A percentile compares a stretch with the other conserved stretches of the same genome.
These are phyloP conservation scores for Todus mexicanus DNA, from an alignment of 2,797 vertebrate genomes.

Conservation along the genomic window DNA sequence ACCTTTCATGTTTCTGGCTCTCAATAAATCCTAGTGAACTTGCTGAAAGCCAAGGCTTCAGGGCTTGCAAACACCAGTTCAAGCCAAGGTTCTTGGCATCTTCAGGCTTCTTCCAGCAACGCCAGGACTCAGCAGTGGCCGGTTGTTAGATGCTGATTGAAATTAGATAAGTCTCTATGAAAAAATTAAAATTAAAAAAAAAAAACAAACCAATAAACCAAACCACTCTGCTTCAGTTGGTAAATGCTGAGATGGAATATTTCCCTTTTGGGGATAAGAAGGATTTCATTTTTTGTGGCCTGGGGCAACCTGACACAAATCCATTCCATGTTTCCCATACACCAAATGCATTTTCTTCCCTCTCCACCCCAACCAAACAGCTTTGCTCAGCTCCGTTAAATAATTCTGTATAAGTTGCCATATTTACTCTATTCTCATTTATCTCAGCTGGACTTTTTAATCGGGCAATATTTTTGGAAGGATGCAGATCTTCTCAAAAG, in stretches of 20 bases:
- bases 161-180: not conserved
- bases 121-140: not conserved
- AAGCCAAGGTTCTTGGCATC: not conserved
- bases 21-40: not conserved
- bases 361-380: not conserved
- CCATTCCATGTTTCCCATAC: not conserved
- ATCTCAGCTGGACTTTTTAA: not conserved
- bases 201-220: not conserved
- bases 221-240: not conserved
- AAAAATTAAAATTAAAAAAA: not conserved
- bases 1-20: not conserved
- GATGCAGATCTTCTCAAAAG: not conserved
- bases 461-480: slow-evolving; percentile 15
- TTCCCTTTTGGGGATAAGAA: not conserved
- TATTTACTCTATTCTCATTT: not conserved
- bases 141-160: not conserved
- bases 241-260: not conserved
- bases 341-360: not conserved
- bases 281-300: not conserved
- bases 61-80: not conserved
- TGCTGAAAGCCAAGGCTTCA: not conserved
- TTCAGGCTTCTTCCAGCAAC: not conserved
- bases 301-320: not conserved
- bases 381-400: not conserved
- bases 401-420: not conserved